These are phyloP conservation scores for Erythrolamprus reginae DNA, from an alignment of 2,113 vertebrate genomes.

Conservation along the genomic window DNA sequence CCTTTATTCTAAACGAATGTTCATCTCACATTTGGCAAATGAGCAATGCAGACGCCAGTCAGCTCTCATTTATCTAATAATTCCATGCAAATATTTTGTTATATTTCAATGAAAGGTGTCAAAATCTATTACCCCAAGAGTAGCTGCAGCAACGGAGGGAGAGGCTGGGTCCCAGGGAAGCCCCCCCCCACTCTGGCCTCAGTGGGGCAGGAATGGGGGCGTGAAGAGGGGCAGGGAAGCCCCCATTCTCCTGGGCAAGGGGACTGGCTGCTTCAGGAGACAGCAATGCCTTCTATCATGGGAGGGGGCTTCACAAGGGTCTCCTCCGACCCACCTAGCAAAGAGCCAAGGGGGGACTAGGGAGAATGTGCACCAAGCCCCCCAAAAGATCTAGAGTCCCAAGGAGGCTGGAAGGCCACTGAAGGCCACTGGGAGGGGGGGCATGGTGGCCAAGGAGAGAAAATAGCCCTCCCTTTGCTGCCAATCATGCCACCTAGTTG, in stretches of 20 bases:
- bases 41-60: conserved; percentile 70
- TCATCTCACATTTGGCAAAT: conserved; percentile 70
- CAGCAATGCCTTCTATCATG: background rate
- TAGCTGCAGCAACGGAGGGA: conserved; percentile 47
- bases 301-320: background rate
- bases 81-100: conserved; percentile 75
- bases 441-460: no score
- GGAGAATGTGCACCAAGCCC: no score
- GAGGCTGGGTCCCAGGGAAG: background rate
- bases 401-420: no score
- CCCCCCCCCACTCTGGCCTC: background rate
- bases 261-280: background rate
- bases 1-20: conserved; percentile 75
- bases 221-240: background rate
- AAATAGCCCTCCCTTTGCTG: no score
- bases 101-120: conserved; percentile 72
- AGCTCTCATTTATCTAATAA: conserved; percentile 77
- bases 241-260: background rate
- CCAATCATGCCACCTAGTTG: no score
- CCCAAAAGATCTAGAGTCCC: no score
- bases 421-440: no score
- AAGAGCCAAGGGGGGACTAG: no score
- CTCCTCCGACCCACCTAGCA: background rate
- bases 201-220: background rate
- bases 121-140: conserved; percentile 62